These are phyloP conservation scores for Hybognathus amarus DNA, from an alignment of 2,797 vertebrate species.

Conservation along the genomic window DNA sequence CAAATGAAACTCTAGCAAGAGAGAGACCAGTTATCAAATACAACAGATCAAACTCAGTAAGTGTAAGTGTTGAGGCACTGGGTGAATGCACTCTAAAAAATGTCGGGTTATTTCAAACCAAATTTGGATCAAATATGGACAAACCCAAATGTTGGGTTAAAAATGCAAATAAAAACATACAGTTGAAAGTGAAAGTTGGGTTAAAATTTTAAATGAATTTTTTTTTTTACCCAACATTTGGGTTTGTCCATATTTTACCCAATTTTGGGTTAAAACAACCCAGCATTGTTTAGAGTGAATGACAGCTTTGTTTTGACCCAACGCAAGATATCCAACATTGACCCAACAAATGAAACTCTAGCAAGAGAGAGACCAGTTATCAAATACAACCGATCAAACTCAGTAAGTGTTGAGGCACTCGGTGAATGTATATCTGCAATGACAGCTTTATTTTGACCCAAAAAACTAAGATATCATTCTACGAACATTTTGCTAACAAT, in stretches of 20 bases:
- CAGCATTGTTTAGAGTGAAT: no score
- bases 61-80: not conserved
- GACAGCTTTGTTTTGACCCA: no score
- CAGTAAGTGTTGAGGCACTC: not conserved
- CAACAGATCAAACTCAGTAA: not conserved
- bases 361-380: not conserved
- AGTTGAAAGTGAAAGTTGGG: no score
- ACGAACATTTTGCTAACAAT: not conserved
- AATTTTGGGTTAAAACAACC: no score
- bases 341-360: not conserved
- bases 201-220: no score
- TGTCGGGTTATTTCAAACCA: no score
- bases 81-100: not conserved
- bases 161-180: no score
- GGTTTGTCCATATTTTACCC: no score
- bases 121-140: no score
- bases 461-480: not conserved
- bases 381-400: constrained; percentile 5
- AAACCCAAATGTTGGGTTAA: no score
- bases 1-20: not conserved
- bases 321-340: no score
- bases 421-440: not conserved
- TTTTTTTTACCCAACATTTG: no score
- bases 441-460: not conserved
- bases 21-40: constrained; percentile 16